These are phyloP conservation scores for Corynorhinus townsendii DNA, from an alignment of 2,113 vertebrate genomes.

Conservation along the genomic window DNA sequence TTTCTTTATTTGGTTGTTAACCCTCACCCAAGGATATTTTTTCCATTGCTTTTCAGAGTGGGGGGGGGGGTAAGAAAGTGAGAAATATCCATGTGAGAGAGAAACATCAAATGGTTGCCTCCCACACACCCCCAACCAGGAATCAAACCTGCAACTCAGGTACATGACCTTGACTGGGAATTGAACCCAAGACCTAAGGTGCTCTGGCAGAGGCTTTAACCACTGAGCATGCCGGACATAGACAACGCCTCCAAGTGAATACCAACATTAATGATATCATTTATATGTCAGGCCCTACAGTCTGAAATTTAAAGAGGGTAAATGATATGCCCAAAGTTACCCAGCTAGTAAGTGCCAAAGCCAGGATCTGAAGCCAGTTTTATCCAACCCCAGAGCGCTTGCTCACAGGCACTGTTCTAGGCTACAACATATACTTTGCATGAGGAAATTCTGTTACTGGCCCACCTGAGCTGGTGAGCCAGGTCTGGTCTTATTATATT, in stretches of 20 bases:
- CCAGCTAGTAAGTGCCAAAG: background rate
- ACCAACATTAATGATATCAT: background rate
- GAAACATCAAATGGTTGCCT: no score
- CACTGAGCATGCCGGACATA: no score
- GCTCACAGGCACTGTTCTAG: background rate
- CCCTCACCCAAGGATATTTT: no score
- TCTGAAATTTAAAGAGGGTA: background rate
- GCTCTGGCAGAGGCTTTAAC: no score
- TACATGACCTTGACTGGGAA: no score
- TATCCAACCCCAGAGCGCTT: background rate
- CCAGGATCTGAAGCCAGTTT: background rate
- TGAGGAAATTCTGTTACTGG: background rate
- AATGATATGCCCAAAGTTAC: background rate
- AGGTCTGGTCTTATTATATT: background rate
- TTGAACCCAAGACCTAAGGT: no score
- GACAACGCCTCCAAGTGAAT: background rate
- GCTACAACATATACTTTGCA: background rate
- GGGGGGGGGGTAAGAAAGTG: no score
- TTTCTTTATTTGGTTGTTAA: no score
- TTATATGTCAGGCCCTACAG: background rate
- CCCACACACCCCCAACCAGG: no score
- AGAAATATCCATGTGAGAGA: no score
- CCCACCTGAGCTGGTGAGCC: background rate
- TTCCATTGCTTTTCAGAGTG: no score
- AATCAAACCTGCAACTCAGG: no score